These are phyloP conservation scores for Ailuropoda melanoleuca DNA, from an alignment of 2,113 vertebrate species.

Conservation along the genomic window DNA sequence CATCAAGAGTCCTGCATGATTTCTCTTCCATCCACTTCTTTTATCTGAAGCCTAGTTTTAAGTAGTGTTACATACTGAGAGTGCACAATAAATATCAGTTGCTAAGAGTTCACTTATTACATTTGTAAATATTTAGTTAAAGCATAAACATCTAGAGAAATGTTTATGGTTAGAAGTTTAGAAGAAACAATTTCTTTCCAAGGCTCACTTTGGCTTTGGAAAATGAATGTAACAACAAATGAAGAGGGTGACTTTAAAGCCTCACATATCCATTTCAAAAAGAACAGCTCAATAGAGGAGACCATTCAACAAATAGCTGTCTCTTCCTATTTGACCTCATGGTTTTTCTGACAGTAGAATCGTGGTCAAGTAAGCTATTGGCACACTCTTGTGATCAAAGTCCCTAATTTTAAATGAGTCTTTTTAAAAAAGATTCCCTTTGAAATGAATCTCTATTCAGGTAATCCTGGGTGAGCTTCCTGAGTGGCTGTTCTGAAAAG, in stretches of 20 bases:
- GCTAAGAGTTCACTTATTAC: not conserved
- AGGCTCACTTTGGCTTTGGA: not conserved
- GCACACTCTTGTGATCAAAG: not conserved
- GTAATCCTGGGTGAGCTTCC: not conserved
- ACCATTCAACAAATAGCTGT: not conserved
- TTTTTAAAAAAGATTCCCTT: not conserved
- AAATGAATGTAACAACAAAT: not conserved
- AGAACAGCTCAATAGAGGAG: not conserved
- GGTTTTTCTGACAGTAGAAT: not conserved
- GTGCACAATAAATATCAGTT: not conserved
- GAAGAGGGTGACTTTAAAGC: not conserved
- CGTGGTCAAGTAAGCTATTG: not conserved
- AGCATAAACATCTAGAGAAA: not conserved
- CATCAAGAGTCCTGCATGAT: not conserved
- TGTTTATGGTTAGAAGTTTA: not conserved
- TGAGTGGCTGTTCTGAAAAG: not conserved
- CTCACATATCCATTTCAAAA: not conserved
- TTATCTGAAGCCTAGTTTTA: not conserved
- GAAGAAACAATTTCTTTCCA: not conserved
- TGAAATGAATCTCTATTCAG: not conserved
- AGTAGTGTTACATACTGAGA: not conserved
- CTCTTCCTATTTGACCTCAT: not conserved
- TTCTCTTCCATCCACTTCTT: not conserved
- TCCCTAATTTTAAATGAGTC: not conserved
- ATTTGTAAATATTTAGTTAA: conserved; percentile 13